A percentile compares a stretch with the other conserved stretches of the same genome.
phyloP scores from a whole-genome alignment of 2,797 vertebrate species.

The Notolepis coatsorum region DNA sequence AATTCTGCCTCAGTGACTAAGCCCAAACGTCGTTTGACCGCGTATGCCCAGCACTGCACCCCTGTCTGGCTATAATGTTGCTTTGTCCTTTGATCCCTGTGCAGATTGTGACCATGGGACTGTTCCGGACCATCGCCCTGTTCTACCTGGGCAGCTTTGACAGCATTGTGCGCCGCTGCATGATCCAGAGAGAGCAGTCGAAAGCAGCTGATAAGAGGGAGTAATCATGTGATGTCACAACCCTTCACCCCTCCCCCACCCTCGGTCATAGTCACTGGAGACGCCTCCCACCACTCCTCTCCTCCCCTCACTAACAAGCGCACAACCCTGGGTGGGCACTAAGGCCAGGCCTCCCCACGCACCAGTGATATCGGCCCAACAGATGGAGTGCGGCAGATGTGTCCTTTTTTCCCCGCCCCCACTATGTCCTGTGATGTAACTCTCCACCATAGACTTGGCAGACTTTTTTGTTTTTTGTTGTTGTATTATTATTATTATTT shows the following conservation, averaged over 20 bases:
- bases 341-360: slow-evolving; percentile 26
- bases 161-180: slow-evolving; percentile 97
- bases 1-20: no score
- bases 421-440: slow-evolving; percentile 39
- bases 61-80: no score
- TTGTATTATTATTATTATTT: no score
- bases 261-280: slow-evolving; percentile 19
- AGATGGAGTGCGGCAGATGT: slow-evolving; percentile 47
- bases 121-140: slow-evolving; percentile 94
- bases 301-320: slow-evolving; percentile 34
- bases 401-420: slow-evolving; percentile 56
- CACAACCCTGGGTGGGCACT: slow-evolving; percentile 50
- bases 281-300: not conserved
- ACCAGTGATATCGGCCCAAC: slow-evolving; percentile 40
- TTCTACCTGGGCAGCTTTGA: slow-evolving; percentile 98
- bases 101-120: slow-evolving; percentile 96
- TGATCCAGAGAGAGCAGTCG: slow-evolving; percentile 92
- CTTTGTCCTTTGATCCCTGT: slow-evolving; percentile 12
- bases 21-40: no score
- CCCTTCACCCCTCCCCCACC: slow-evolving; percentile 19
- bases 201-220: slow-evolving; percentile 89
- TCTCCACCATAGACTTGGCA: slow-evolving; percentile 22
- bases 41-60: no score
- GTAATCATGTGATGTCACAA: slow-evolving; percentile 62
- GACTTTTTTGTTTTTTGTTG: slow-evolving; percentile 25